phyloP scores from a whole-genome alignment of 64 coral and sea anemone genomes.

The Hydrozoanthus tunicans region DNA sequence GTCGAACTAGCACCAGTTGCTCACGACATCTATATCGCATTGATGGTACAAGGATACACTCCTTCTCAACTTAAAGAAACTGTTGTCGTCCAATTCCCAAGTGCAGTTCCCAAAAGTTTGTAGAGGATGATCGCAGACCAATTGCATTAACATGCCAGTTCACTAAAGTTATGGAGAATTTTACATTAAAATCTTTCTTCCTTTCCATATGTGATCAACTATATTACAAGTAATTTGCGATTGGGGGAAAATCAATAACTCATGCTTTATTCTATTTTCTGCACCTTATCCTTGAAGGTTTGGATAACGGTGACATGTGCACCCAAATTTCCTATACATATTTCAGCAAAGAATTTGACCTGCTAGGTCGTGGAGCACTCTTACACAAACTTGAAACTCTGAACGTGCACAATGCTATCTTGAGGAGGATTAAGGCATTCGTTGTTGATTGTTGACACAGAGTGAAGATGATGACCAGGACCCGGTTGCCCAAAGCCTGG shows the following conservation, averaged over 20 bases:
- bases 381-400: not conserved
- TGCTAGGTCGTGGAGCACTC: not conserved
- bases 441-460: not conserved
- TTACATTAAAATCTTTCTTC: not conserved
- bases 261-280: no score
- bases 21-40: not conserved
- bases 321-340: not conserved
- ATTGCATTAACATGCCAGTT: not conserved
- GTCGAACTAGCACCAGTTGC: constrained; percentile 11
- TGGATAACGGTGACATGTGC: not conserved
- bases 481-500: no score
- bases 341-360: not conserved
- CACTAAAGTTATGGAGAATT: not conserved
- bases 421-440: no score
- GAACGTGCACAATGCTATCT: not conserved
- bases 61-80: not conserved
- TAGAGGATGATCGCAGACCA: not conserved
- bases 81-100: constrained; percentile 5
- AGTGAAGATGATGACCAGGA: not conserved
- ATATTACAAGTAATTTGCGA: not conserved
- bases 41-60: not conserved
- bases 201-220: not conserved
- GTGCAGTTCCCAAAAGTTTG: not conserved
- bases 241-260: not conserved
- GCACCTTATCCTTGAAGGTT: not conserved